Base-by-base conservation (phyloP, 2,113 vertebrate genomes). In the Lepus americanus region DNA sequence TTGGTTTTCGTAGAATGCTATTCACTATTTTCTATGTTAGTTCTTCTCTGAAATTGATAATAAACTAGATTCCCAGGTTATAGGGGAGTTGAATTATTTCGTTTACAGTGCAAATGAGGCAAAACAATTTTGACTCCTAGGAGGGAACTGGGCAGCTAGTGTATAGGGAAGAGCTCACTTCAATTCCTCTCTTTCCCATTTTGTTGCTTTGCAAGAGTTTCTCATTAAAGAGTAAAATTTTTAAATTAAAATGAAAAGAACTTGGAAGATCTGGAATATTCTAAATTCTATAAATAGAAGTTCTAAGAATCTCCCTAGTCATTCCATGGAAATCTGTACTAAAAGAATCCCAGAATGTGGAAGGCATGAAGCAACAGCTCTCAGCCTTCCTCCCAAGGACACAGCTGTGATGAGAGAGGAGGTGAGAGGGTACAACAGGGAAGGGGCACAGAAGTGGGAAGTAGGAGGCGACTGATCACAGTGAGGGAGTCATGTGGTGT, bases 371-470 rank as follows among this genome's bases (percentile, higher is more conserved):
- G 9, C 27, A 14, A 25, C 13, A n/a, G 61, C 25, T 66, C 27
- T 79, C 64, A 29, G 39, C 6, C n/a, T 27, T 20, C 82, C 67
- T 55, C 4, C 53, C 25, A 2, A 2, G 1, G 10, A 22, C 36
- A 39, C 1, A 14, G 3, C 25, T 39, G 4, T 1, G 23, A 66
- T 39, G 8, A 7, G 25, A 29, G 6, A 7, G 6, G 7, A 3
- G 31, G 55, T 20, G 12, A 23, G 31, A 13, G 22, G 22, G 10
- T 64, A 20, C 6, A 33, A 17, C 49, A 9, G 53, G 36, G 11
- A 3, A 11, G 6, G 4, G 67, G 25, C 1, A 0, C 2, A 11
- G 10, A 10, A 36, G 14, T 2, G 12, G 17, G 36, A 5, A 25
- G 29, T 4, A 27, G 61, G 22, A 4, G 1, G 20, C 19, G 13